These are phyloP conservation scores for Pygoscelis antarcticus DNA, from an alignment of 2,113 vertebrate species.

Conservation along the genomic window DNA sequence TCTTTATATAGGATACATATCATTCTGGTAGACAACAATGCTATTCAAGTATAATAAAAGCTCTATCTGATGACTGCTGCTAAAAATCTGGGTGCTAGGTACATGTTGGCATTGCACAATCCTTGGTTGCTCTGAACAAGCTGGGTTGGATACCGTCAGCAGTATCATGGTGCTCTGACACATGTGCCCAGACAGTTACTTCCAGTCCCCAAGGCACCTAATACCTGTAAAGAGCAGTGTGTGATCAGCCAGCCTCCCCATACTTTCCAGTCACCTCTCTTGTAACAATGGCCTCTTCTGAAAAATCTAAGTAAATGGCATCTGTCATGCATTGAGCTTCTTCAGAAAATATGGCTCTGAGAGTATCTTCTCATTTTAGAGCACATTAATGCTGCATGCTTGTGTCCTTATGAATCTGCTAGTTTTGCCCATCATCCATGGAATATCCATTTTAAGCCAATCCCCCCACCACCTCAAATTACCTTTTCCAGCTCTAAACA, in stretches of 20 bases:
- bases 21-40: not conserved
- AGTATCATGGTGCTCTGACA: not conserved
- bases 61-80: not conserved
- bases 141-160: not conserved
- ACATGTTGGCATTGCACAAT: not conserved
- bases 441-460: not conserved
- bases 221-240: not conserved
- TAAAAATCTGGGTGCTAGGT: not conserved
- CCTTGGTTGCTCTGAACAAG: not conserved
- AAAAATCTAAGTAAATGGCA: not conserved
- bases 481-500: not conserved
- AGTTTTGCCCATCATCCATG: not conserved
- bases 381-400: not conserved
- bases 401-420: not conserved
- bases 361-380: not conserved
- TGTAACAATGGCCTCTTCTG: not conserved
- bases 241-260: not conserved
- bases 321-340: not conserved
- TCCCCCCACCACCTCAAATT: not conserved
- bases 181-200: not conserved
- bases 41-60: not conserved
- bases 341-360: not conserved
- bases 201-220: not conserved
- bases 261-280: not conserved
- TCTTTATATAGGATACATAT: not conserved